Base-by-base conservation (phyloP, 2,113 vertebrate species). In the Nothoprocta pentlandii region DNA sequence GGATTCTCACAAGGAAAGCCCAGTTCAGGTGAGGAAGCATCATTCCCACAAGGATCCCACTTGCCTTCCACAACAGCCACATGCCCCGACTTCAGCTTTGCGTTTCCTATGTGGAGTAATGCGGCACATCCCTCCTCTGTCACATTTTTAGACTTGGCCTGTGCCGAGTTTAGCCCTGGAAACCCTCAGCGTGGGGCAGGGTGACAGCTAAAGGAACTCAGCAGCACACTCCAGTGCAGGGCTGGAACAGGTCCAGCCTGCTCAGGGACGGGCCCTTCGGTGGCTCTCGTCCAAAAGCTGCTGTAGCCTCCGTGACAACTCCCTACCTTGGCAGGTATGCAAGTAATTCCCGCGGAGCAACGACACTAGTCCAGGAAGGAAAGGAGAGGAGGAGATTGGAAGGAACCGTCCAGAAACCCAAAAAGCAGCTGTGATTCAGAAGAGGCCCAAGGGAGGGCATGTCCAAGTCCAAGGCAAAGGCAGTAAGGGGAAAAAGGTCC, bases 121-220 rank as follows among this genome's bases (percentile, higher is more conserved):
- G 17, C 47, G 56, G 59, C 10, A 1, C 8, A 8, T 21, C 7
- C 0, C 14, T 56, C 53, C 28, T 51, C 32, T 30, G 53, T 16
- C 14, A 12, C 26, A 12, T 28, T 80, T 67, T 28, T 69, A 53
- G 67, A 26, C 2, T 1, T 4, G 32, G n/a, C 3, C 12, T 71
- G 36, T 2, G 2, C 53, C 25, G 74, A 47, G 23, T 20, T 56
- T 34, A 39, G 4, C 6, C 53, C 2, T 5, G 59, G 73, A 36
- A 0, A 13, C 47, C 75, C 53, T 12, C 0, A 0, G 66, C 5
- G 23, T 56, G 34, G 82, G 39, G 12, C 0, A 1, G 13, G 5
- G n/a, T 1, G 10, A 26, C 56, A 76, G 49, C 23, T 77, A 51
- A 53, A 66, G 61, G 64, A 41, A 77, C 2, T 51, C 23, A 36